Base-by-base conservation (phyloP, 2,113 vertebrate genomes). In the Hydrolagus affinis region DNA sequence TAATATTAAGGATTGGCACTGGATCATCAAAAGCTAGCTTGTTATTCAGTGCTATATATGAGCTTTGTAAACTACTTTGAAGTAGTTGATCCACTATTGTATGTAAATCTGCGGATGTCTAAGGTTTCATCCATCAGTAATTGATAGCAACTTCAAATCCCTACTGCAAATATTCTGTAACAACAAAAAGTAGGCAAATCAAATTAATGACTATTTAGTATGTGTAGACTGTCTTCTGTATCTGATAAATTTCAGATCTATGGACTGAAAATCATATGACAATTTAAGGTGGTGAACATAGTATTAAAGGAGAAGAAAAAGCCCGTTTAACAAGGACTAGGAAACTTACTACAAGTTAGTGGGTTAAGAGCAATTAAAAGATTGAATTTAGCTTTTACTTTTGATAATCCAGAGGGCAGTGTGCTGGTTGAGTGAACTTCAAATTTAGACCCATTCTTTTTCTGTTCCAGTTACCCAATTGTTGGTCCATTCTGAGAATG, bases 401-500 rank as follows among this genome's bases (percentile, higher is more conserved):
- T 91, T 89, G 89, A 89, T 91, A 91, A 90, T 88, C 90, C 91
- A 91, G 90, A 93, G 92, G 91, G 88, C 89, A 89, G 87, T 91
- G 89, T 94, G 94, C 93, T 94, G 93, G 91, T 94, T 91, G 90
- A 89, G 86, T 85, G 57, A 60, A 85, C 85, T 57, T 21, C 30
- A 57, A 77, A 72, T 83, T 87, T 68, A 83, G 93, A 92, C 91
- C 91, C 92, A 90, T 93, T 90, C 91, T 89, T 90, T 90, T 91
- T 92, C 92, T 91, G 92, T 91, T 91, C 91, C 92, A 89, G 86
- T 93, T 92, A 89, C 93, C 93, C 88, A 94, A 94, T 94, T 93
- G 95, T 95, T 97, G 96, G 96, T 97, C 97, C 96, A 94, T 94
- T 96, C 94, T 96, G 92, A 90, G 94, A 94, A 92, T 91, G 89